Conservation (phyloP, 2,113 vertebrate species). For the Prinia subflava region DNA sequence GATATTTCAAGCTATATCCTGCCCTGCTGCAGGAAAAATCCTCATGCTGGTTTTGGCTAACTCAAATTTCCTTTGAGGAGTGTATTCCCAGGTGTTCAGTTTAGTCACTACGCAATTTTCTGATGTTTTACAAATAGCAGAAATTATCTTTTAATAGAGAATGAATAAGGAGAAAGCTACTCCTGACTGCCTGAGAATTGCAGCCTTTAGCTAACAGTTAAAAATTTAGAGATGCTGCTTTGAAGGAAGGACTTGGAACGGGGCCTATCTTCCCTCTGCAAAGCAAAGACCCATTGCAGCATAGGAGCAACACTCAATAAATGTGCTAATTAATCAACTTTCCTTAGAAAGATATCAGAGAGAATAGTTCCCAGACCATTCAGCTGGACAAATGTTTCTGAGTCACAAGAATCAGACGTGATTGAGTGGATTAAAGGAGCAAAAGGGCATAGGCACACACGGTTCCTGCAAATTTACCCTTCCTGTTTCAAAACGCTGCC, state of each 20-base stretch:
- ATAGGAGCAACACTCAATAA: background rate
- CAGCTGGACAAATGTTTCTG: background rate
- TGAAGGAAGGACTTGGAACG: background rate
- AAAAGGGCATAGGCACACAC: background rate
- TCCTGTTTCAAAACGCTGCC: background rate
- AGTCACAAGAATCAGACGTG: background rate
- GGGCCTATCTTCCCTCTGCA: conserved; percentile 25
- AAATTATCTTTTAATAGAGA: background rate
- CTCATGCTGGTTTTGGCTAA: background rate
- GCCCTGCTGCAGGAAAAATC: background rate
- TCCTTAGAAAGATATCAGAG: background rate
- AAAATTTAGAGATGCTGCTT: conserved; percentile 2
- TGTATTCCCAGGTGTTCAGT: background rate
- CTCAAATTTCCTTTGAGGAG: background rate
- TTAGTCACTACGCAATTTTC: background rate
- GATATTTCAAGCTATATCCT: background rate
- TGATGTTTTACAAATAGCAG: background rate
- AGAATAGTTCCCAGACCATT: background rate
- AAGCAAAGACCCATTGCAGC: background rate
- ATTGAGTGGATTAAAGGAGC: background rate
- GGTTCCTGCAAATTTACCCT: background rate
- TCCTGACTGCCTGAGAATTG: background rate
- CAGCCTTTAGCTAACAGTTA: background rate
- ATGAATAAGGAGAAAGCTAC: background rate
- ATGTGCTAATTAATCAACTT: conserved; percentile 34